These are phyloP conservation scores for Habropoda laboriosa DNA, from an alignment of 1,140 invertebrate species.

Conservation along the genomic window DNA sequence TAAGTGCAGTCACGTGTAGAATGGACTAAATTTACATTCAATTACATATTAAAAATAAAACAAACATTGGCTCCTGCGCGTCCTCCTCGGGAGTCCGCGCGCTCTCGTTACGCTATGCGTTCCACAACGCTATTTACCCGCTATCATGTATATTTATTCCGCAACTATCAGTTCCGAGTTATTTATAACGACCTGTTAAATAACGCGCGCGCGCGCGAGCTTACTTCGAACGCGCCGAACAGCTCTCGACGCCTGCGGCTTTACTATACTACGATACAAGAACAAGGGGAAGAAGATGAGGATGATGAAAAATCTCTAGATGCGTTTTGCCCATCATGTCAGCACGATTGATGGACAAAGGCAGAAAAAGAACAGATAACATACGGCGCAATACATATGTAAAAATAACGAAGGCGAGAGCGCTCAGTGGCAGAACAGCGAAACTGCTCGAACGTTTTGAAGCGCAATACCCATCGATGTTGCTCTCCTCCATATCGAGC, in stretches of 20 bases:
- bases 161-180: constrained; percentile 37
- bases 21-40: background rate
- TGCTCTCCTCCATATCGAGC: constrained; percentile 44
- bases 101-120: background rate
- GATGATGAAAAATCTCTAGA: background rate
- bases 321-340: no score
- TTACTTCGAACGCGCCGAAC: background rate
- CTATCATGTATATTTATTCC: constrained; percentile 39
- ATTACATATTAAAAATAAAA: constrained; percentile 25
- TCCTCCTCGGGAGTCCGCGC: background rate
- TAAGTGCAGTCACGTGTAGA: background rate
- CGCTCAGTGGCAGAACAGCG: background rate
- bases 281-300: background rate
- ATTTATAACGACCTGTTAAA: constrained; percentile 49
- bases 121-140: constrained; percentile 7
- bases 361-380: background rate
- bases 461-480: constrained; percentile 54
- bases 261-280: background rate
- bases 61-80: constrained; percentile 8
- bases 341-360: no score
- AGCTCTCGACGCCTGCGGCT: background rate
- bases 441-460: constrained; percentile 35
- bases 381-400: background rate
- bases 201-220: constrained; percentile 1
- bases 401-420: background rate